Percentiles rank a stretch among this genome's conserved stretches.
These are phyloP conservation scores for Darevskia nairensis DNA, from an alignment of 2,797 vertebrate genomes.

Conservation along the genomic window DNA sequence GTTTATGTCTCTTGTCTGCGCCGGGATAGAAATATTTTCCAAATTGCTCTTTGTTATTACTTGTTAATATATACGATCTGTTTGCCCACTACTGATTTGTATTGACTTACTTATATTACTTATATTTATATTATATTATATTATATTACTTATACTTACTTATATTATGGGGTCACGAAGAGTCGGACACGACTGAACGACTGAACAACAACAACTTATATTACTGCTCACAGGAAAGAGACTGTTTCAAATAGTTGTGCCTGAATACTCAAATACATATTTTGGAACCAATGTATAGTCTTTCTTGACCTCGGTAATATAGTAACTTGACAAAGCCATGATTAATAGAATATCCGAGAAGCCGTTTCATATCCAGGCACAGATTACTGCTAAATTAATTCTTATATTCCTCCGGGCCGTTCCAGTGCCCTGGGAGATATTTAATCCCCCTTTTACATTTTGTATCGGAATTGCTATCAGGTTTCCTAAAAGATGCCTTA, in stretches of 20 bases:
- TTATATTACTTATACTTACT: too few species aligned
- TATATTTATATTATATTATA: too few species aligned
- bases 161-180: too few species aligned
- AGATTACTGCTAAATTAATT: slow-evolving; percentile 36
- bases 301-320: slow-evolving; percentile 2
- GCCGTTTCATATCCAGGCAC: slow-evolving; percentile 1
- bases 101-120: background rate
- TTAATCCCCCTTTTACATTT: background rate
- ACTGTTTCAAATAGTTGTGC: background rate
- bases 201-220: too few species aligned
- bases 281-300: slow-evolving; percentile 18
- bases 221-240: background rate
- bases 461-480: background rate
- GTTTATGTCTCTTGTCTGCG: slow-evolving; percentile 12
- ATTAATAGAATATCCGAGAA: slow-evolving; percentile 22
- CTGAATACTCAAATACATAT: slow-evolving; percentile 20
- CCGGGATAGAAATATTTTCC: background rate
- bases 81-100: background rate
- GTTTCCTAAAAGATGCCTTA: slow-evolving; percentile 13
- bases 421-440: background rate
- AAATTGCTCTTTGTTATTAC: background rate
- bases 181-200: too few species aligned
- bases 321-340: slow-evolving; percentile 11
- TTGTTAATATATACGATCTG: background rate
- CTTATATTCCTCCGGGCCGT: slow-evolving; percentile 23